phyloP scores from a whole-genome alignment of 2,797 vertebrate species.

The Tinamus major region DNA sequence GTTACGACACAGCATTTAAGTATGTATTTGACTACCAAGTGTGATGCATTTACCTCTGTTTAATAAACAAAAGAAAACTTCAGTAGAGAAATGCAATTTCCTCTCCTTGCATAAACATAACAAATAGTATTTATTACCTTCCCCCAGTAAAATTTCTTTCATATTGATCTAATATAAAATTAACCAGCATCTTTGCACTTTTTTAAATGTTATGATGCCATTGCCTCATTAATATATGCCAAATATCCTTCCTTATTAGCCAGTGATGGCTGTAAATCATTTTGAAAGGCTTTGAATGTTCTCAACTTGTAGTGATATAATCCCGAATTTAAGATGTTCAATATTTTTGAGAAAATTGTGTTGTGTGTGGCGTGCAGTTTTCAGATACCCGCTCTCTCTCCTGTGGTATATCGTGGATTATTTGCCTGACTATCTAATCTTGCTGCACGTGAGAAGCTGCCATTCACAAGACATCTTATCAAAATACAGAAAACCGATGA shows the following conservation, averaged over 20 bases:
- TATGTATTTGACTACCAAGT: neutral
- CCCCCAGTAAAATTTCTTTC: neutral
- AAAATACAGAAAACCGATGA: constrained; percentile 2
- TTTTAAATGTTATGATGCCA: neutral
- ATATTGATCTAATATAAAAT: neutral
- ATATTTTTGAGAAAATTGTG: neutral
- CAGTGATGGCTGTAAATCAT: neutral
- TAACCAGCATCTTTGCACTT: neutral
- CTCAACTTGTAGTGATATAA: neutral
- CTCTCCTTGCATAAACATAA: neutral
- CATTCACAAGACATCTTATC: neutral
- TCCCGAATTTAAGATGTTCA: neutral
- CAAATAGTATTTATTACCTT: neutral
- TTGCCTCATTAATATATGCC: neutral
- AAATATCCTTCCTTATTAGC: neutral
- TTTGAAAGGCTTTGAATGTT: neutral
- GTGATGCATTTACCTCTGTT: neutral
- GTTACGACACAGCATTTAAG: neutral
- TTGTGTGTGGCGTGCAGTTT: constrained; percentile 2
- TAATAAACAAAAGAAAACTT: constrained; percentile 5
- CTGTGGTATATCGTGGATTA: neutral
- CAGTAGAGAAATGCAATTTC: neutral
- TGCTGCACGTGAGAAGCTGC: neutral
- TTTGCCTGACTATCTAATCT: neutral
- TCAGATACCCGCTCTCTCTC: neutral